Base-by-base conservation (phyloP, 1,140 invertebrate genomes). In the Drosophila kikkawai region DNA sequence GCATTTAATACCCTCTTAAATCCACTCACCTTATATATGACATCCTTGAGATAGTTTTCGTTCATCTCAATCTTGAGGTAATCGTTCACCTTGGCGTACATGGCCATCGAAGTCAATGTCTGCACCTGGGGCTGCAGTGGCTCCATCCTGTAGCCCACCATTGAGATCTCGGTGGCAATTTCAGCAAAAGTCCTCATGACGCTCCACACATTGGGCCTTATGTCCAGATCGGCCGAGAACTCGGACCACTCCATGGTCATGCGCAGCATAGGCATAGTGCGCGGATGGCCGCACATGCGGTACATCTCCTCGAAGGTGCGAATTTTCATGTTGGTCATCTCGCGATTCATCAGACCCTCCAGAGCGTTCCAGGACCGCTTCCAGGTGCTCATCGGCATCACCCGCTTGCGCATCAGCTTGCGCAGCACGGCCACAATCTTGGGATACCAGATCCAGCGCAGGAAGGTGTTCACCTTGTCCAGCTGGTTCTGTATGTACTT, bases 251-350 rank as follows among this genome's bases (percentile, higher is more conserved):
- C 91, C 12, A 94, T 51, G 9, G 92, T 90, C 9, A 95, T 22
- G 64, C 93, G 93, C 6, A 95, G 80, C 63, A 93, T 92, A 5
- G 95, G 95, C 22, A 95, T 93, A 3, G 78, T 80, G 2, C 87
- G 65, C 5, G 79, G 75, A 45, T 94, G 80, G 1, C 76, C 76
- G 36, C 95, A 93, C 4, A 94, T 76, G 4, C 92, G 79, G 9
- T 94, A 81, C 26, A 95, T 80, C 65, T 95, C 91, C 17, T 94
- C 85, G 7, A 95, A 93, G 2, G 94, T 95, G 4, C 93, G 86
- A 41, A 93, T 93, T 45, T 95, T 93, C 19, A 93, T 69, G 56
- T 93, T 90, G 22, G 93, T 93, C 11, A 95, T 93, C 91, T 95
- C 93, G n/a, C 94, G 91, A 22, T 93, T 93, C 19, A 95, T 84